Evolutionary conservation across 2,888 invertebrate genomes (phyloP).

Genomic region (Lycophotia porphyrea): DNA sequence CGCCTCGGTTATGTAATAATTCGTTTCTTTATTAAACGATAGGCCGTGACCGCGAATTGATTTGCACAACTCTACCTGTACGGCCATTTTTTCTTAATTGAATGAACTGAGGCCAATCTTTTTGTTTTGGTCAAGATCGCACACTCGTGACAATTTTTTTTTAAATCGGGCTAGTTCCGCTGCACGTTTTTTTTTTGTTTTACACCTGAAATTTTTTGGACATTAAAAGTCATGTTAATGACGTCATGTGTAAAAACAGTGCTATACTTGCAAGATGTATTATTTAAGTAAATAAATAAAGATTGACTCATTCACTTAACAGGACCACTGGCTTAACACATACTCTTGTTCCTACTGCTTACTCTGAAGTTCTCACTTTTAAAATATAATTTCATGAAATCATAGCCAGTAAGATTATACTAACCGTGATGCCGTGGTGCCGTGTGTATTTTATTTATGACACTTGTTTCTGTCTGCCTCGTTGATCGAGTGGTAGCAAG

Average conservation of each 20-base stretch:
- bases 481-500: no score
- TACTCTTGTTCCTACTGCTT: background rate
- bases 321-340: background rate
- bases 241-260: no score
- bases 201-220: no score
- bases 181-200: background rate
- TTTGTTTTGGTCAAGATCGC: background rate
- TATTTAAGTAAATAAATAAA: background rate
- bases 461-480: no score
- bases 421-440: no score
- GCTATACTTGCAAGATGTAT: background rate
- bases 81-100: background rate
- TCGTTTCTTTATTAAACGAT: slow-evolving; percentile 51
- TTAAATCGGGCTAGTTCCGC: background rate
- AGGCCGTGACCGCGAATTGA: slow-evolving; percentile 61
- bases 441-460: no score
- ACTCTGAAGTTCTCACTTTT: background rate
- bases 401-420: background rate
- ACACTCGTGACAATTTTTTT: background rate
- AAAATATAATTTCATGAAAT: background rate
- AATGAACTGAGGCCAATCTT: slow-evolving; percentile 4
- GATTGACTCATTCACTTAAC: background rate
- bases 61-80: slow-evolving; percentile 7
- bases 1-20: slow-evolving; percentile 60
- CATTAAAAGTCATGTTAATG: no score